Evolutionary conservation across 2,113 vertebrate genomes (phyloP).

Genomic region (Halichoeres trimaculatus): DNA sequence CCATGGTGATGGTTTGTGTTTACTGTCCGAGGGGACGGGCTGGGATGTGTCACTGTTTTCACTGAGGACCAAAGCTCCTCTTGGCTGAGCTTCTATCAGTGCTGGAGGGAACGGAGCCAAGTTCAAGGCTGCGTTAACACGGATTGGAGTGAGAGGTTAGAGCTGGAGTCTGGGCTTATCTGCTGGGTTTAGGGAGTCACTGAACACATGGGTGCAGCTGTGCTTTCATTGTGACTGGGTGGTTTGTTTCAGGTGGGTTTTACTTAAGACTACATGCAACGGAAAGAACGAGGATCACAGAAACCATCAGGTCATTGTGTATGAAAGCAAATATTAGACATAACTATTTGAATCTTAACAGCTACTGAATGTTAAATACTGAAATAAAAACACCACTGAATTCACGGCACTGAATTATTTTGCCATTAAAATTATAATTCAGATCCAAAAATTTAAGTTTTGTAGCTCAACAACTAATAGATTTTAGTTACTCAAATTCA

Average conservation of each 20-base stretch:
- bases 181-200: not conserved
- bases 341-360: too few relatives aligned
- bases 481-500: too few relatives aligned
- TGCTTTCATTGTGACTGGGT: not conserved
- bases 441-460: too few relatives aligned
- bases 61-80: conserved; percentile 21
- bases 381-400: too few relatives aligned
- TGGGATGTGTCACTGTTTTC: conserved; percentile 21
- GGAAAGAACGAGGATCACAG: too few relatives aligned
- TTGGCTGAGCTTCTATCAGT: conserved; percentile 39
- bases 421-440: too few relatives aligned
- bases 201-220: conserved; percentile 41
- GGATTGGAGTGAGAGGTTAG: conserved; percentile 26
- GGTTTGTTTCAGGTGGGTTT: not conserved
- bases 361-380: too few relatives aligned
- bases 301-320: too few relatives aligned
- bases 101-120: conserved; percentile 26
- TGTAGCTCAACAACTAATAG: too few relatives aligned
- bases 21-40: conserved; percentile 22
- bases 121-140: conserved; percentile 7
- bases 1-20: conserved; percentile 44
- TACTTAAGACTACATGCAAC: not conserved
- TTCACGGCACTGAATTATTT: too few relatives aligned
- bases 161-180: conserved; percentile 4
- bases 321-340: too few relatives aligned